These are phyloP conservation scores for Polydrusus tereticollis DNA, from an alignment of 2,888 invertebrate species.

Conservation along the genomic window DNA sequence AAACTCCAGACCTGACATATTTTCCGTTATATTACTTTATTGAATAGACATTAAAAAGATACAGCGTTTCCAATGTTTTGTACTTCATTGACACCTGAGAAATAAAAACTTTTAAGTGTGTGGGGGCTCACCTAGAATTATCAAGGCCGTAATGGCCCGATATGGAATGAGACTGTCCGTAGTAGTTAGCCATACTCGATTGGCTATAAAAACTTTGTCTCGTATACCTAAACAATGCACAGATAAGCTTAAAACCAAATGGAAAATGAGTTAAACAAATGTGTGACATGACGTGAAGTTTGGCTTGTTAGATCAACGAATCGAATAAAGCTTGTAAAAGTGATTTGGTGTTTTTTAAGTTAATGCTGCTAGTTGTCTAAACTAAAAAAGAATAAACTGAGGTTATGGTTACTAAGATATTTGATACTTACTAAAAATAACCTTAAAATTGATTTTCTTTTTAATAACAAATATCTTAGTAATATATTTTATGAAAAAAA, in stretches of 20 bases:
- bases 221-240: constrained; percentile 65
- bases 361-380: not conserved
- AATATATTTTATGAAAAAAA: no score
- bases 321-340: constrained; percentile 1
- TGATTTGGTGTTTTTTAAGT: not conserved
- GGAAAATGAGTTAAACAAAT: constrained; percentile 27
- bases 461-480: no score
- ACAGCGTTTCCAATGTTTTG: not conserved
- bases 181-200: constrained; percentile 63
- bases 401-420: no score
- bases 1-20: no score
- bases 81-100: not conserved
- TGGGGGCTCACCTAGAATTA: constrained; percentile 65
- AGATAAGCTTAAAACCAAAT: constrained; percentile 44
- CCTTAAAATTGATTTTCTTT: no score
- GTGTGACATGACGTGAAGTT: constrained; percentile 4
- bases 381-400: no score
- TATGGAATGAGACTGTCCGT: constrained; percentile 66
- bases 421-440: no score
- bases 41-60: not conserved
- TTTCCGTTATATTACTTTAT: no score
- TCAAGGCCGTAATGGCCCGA: constrained; percentile 66
- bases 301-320: not conserved
- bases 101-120: constrained; percentile 19
- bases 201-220: constrained; percentile 68